A percentile compares a stretch with the other conserved stretches of the same genome.
phyloP scores from a whole-genome alignment of 2,888 invertebrate genomes.

The Patella ulyssiponensis region DNA sequence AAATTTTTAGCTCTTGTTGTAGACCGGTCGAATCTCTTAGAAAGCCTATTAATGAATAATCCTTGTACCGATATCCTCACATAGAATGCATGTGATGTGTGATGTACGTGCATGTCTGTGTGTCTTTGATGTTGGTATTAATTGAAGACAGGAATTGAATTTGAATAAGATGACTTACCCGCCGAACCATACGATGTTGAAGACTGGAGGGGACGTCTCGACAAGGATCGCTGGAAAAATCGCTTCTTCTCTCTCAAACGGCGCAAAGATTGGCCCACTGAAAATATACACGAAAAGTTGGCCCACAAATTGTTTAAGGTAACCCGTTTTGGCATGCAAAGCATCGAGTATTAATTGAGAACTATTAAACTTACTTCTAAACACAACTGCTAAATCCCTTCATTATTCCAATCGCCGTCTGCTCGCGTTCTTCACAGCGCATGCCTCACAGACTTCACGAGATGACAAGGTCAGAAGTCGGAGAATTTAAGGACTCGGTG shows the following conservation, averaged over 20 bases:
- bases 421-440: neutral
- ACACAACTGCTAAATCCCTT: neutral
- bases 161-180: conserved; percentile 16
- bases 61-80: too few species aligned
- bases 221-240: conserved; percentile 20
- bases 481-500: neutral
- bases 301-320: conserved; percentile 6
- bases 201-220: conserved; percentile 22
- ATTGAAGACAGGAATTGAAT: too few species aligned
- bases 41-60: too few species aligned
- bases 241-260: conserved; percentile 18
- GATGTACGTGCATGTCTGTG: too few species aligned
- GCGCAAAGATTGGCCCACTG: conserved; percentile 26
- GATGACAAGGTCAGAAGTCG: conserved; percentile 2
- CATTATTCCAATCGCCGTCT: neutral
- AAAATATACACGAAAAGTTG: conserved; percentile 17
- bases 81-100: too few species aligned
- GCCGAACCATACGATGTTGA: conserved; percentile 26
- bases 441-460: neutral
- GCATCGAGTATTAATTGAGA: neutral
- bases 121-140: too few species aligned
- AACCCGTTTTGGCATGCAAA: neutral
- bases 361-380: neutral
- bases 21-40: too few species aligned
- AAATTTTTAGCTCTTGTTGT: too few species aligned